A percentile compares a stretch with the other conserved stretches of the same genome.
Conservation (phyloP, 2,888 invertebrate genomes). For the Caenorhabditis becei region DNA sequence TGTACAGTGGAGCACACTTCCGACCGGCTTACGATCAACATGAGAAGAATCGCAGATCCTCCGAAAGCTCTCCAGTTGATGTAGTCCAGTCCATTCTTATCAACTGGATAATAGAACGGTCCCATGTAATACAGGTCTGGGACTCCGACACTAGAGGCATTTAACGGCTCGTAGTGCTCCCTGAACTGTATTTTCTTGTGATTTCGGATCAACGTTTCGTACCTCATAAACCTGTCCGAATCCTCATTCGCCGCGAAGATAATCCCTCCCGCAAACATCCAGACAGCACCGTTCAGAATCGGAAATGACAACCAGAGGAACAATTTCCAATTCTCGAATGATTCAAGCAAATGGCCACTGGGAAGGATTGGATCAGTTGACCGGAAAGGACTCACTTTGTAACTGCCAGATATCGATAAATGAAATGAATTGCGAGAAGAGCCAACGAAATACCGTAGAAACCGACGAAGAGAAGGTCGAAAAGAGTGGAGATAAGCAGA, state of each 20-base stretch:
- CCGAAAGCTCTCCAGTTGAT: constrained; percentile 27
- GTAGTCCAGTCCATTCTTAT: constrained; percentile 17
- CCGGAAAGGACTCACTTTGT: not conserved
- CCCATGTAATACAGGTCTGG: constrained; percentile 28
- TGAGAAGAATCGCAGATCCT: constrained; percentile 22
- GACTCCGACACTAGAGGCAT: not conserved
- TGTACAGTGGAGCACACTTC: not conserved
- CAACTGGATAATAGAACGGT: constrained; percentile 24
- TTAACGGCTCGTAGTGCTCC: not conserved
- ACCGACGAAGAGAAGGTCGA: not conserved
- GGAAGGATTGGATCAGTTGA: not conserved
- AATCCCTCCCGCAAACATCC: constrained; percentile 15
- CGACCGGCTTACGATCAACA: constrained; percentile 17
- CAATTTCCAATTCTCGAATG: constrained; percentile 31
- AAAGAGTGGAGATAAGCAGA: constrained; percentile 1
- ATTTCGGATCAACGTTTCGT: not conserved
- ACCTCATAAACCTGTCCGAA: constrained; percentile 30
- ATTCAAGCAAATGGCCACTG: constrained; percentile 14
- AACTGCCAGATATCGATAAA: constrained; percentile 18
- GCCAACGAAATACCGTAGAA: constrained; percentile 16
- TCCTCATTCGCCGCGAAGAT: constrained; percentile 22
- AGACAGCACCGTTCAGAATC: constrained; percentile 14
- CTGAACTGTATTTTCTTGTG: not conserved
- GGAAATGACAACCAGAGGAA: constrained; percentile 31
- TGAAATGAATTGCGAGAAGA: constrained; percentile 21